Evolutionary conservation across 2,888 invertebrate genomes (phyloP).

Genomic region (Acanthosepion pharaonis): DNA sequence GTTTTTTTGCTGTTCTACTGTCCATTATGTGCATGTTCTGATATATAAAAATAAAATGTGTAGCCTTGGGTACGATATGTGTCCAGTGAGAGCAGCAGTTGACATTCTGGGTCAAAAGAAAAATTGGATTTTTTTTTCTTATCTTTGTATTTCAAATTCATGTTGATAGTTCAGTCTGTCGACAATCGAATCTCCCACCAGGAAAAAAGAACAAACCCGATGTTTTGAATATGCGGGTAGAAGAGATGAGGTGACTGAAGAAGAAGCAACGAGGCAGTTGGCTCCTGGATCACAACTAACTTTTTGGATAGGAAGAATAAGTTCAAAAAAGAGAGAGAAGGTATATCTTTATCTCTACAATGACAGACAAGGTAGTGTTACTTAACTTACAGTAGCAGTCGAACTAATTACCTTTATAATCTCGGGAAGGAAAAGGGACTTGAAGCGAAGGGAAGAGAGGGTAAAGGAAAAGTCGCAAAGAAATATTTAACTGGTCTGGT

Average conservation of each 20-base stretch:
- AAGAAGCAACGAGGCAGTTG: neutral
- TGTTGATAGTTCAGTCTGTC: neutral
- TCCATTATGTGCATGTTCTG: too few species aligned
- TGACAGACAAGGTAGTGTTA: conserved; percentile 8
- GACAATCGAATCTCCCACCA: neutral
- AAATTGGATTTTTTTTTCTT: neutral
- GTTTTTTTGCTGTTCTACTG: too few species aligned
- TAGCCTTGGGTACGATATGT: neutral
- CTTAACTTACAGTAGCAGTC: neutral
- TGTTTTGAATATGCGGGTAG: neutral
- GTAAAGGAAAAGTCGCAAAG: neutral
- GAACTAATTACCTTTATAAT: neutral
- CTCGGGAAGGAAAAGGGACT: neutral
- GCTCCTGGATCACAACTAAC: neutral
- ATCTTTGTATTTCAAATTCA: neutral
- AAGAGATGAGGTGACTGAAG: neutral
- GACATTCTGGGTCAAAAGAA: neutral
- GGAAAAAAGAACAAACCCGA: neutral
- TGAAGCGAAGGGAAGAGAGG: neutral
- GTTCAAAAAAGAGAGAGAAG: neutral
- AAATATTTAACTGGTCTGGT: neutral
- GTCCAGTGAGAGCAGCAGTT: neutral
- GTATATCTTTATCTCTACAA: neutral
- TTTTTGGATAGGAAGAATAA: neutral
- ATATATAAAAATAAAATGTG: neutral